Base-by-base conservation (phyloP, 2,888 invertebrate species). In the Pelosia muscerda region DNA sequence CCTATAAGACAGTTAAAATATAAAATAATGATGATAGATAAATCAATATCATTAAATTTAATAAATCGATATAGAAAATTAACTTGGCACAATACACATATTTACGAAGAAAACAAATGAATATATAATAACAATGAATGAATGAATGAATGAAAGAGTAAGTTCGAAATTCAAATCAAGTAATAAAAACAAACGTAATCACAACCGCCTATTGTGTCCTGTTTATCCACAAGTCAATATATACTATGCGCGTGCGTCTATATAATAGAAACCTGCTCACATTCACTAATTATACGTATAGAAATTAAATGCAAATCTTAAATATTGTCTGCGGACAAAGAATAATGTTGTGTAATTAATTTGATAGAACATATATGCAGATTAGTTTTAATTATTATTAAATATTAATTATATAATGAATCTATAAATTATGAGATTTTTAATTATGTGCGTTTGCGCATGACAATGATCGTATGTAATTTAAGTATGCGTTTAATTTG, bases 341-440 rank as follows among this genome's bases (percentile, higher is more conserved):
- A 66, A 42, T 38, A 49, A 69, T 66, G 34, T 59, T 56, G 25
- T 38, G 49, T 65, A 64, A 68, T 72, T 68, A 65, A 65, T 66
- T 25, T 61, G 4, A 71, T 66, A 63, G 38, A 9, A 11, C 61
- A 58, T 4, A 3, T 62, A 63, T 66, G 60, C 10, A 66, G 49
- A 68, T 66, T 38, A 19, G 57, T 54, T 57, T n/a, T 34, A 34
- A 23, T 15, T 53, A 54, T 15, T 53, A 54, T 55, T 63, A 58
- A 42, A 23, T 63, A 66, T 64, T 63, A 60, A 63, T 72, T 56
- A 74, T 60, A 73, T 72, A 69, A 72, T 60, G 71, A 77, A 74
- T 75, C 71, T 69, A 70, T 63, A 63, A n/a, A n/a, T n/a, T n/a
- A 72, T 34, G 34, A 73, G 72, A 74, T 74, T 78, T 65, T 68